Base-by-base conservation (phyloP, 2,797 vertebrate species). In the Craterocephalus amniculus region DNA sequence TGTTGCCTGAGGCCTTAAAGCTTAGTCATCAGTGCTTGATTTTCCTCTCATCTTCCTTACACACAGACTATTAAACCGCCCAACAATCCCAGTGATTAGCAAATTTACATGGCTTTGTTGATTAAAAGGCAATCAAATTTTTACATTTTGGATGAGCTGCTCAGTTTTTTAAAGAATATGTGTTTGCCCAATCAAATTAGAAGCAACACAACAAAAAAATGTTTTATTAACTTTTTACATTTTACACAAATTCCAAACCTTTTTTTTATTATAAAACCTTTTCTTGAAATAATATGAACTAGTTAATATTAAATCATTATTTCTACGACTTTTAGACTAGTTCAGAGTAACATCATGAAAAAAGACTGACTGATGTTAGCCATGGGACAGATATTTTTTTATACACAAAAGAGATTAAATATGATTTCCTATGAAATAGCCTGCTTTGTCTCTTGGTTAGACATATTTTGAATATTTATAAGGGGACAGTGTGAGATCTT, bases 161-260 rank as follows among this genome's bases (percentile, higher is more conserved):
- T 26, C 24, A 24, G 2, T 24, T 52, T 54, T 27, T 6, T 27
- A 54, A 54, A 16, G 51, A 54, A 26, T 6, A 27, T 6, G 26
- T 14, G 14, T 52, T 52, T 52, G 22, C 24, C n/a, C 11, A 38
- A 45, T 6, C 18, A 45, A 45, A n/a, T n/a, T 3, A 20, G n/a
- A 45, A 6, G 2, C 6, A 20, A 45, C 43, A n/a, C 7, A 20
- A 45, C 20, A n/a, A n/a, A 45, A n/a, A n/a, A n/a, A n/a, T n/a
- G n/a, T n/a, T n/a, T n/a, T n/a, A n/a, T n/a, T n/a, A n/a, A n/a
- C 4, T 36, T 27, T 29, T 29, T 9, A 55, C 24, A 55, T 22
- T 61, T 13, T 6, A 58, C 55, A 65, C 49, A 63, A 18, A 60
- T 66, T 63, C 31, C 11, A n/a, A 45, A 32, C 4, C 8, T 22